Evolutionary conservation across 2,888 invertebrate genomes (phyloP).

Genomic region (Caradrina kadenii): DNA sequence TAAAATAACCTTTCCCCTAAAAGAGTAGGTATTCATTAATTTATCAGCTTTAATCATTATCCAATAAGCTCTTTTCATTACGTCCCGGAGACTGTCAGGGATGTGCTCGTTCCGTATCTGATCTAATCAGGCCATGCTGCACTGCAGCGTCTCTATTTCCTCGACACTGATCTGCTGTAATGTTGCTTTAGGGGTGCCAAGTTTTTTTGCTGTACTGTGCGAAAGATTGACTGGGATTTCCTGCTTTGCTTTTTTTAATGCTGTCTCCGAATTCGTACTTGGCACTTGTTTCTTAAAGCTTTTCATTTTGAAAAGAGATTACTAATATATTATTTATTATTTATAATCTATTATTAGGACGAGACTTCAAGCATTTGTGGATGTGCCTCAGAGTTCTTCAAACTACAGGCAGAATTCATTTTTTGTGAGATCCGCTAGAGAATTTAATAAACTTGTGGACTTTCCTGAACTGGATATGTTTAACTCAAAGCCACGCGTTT

Average conservation of each 20-base stretch:
- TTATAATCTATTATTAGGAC: too few relatives aligned
- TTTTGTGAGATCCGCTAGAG: too few relatives aligned
- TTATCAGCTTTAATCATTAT: background rate
- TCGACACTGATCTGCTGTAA: conserved; percentile 39
- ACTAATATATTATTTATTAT: too few relatives aligned
- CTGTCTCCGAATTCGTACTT: background rate
- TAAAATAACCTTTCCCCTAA: background rate
- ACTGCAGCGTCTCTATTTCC: conserved; percentile 42
- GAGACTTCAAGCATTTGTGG: too few relatives aligned
- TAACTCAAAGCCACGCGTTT: too few relatives aligned
- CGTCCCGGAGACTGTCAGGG: conserved; percentile 2
- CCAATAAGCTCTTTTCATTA: conserved; percentile 31
- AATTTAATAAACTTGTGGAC: too few relatives aligned
- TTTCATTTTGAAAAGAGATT: background rate
- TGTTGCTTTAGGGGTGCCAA: conserved; percentile 31
- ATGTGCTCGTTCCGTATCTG: conserved; percentile 22
- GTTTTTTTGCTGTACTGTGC: background rate
- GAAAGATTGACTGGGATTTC: background rate
- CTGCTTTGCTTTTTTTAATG: conserved; percentile 8
- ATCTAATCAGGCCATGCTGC: conserved; percentile 38
- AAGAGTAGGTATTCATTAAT: conserved; percentile 1
- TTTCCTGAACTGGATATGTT: too few relatives aligned
- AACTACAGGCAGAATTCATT: too few relatives aligned
- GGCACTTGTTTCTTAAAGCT: background rate
- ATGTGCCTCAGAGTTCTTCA: too few relatives aligned